Evolutionary conservation across 2,888 invertebrate genomes (phyloP), one percentile per base, ranked within the genome.

Genomic region (Cosmia trapezina): DNA sequence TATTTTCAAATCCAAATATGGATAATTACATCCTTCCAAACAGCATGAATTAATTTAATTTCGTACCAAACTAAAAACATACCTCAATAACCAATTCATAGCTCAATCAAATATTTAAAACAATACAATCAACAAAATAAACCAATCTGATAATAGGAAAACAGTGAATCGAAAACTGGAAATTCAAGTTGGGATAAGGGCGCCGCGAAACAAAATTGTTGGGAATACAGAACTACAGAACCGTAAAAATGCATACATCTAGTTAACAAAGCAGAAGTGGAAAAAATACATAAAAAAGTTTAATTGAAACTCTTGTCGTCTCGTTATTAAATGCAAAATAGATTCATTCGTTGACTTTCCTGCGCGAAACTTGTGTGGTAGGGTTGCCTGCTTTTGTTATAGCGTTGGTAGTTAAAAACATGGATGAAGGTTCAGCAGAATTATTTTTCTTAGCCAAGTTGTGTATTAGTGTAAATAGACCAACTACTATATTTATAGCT

Each of bases 321-420:
- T 86, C 85, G 86, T 88, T 87, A 84, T 83, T 83, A 86, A 84
- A 86, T 88, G 85, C 87, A 86, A 86, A 89, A 84, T 82, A 81
- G 71, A 81, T 81, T 85, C 68, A 79, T 82, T 83, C 72, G 84
- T 76, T 77, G 79, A 78, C 68, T 80, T 70, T 86, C 33, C 70
- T 47, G 56, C 43, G 47, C n/a, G 1, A 63, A 68, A 62, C 14
- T 64, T 70, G 12, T 37, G 61, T 60, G 33, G 8, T 63, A 73
- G 73, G 75, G 81, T 45, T 78, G 75, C 1, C 5, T 3, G 12
- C 17, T 45, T 71, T 49, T 77, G n/a, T 28, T n/a, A 19, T 9
- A 51, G 4, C 47, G 65, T 28, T 41, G 9, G 7, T 53, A 14
- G 22, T 53, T 41, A 4, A 6, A 22, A 43, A 33, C 14, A 0